Conservation (phyloP, 2,797 vertebrate species). For the Trichosurus vulpecula region DNA sequence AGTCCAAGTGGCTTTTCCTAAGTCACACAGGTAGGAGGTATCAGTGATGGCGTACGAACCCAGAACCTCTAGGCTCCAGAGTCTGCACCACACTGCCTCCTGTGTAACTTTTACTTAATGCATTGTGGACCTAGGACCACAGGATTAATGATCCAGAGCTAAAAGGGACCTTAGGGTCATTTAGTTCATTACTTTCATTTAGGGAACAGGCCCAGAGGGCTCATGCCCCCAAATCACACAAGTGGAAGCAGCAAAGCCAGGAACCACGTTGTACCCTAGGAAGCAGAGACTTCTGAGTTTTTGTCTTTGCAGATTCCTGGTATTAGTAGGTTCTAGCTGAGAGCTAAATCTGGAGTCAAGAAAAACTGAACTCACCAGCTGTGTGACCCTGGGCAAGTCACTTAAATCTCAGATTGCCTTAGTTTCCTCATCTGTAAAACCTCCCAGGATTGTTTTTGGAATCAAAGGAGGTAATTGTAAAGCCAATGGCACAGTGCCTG, state of each 20-base stretch:
- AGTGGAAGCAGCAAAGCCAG: background rate
- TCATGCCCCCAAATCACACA: background rate
- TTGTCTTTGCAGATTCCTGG: background rate
- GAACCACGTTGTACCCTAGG: background rate
- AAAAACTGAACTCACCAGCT: background rate
- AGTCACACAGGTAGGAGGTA: background rate
- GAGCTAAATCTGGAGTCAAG: background rate
- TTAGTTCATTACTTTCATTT: background rate
- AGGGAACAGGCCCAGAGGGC: background rate
- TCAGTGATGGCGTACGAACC: background rate
- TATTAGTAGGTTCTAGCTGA: background rate
- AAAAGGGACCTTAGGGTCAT: background rate
- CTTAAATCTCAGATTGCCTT: background rate
- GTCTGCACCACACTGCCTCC: background rate
- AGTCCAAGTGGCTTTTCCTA: background rate
- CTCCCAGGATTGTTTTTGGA: background rate
- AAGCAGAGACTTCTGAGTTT: background rate
- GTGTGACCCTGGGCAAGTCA: background rate
- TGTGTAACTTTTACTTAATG: background rate
- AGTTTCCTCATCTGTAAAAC: background rate
- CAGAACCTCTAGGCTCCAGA: background rate
- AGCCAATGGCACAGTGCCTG: background rate
- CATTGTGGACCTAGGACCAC: background rate
- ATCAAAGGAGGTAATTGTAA: background rate
- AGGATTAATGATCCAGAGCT: background rate